Base-by-base conservation (phyloP, 2,888 invertebrate species). In the Camponotus fellah region DNA sequence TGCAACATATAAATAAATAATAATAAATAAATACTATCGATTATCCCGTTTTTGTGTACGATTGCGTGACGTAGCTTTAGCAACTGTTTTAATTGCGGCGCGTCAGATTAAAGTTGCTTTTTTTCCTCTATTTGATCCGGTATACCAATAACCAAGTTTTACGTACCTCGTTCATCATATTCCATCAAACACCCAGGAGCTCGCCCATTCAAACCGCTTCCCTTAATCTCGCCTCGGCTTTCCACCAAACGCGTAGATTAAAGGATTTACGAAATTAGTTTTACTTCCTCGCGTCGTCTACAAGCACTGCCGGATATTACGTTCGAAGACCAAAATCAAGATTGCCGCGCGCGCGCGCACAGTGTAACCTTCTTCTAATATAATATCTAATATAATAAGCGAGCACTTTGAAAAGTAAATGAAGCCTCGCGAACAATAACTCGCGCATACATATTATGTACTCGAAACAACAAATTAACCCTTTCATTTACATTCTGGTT, bases 101-200 rank as follows among this genome's bases (percentile, higher is more conserved):
- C 65, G 83, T 53, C 74, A 80, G 79, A 64, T 68, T 74, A 72
- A 86, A 82, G 68, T 83, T 79, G 58, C 69, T 72, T 82, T 76
- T 64, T 82, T 84, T 76, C 79, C 34, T 76, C 81, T 71, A 74
- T 82, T 87, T 82, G 82, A 87, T 88, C 91, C 84, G 82, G 76
- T 86, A 82, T 83, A 85, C 88, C 91, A 91, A 90, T 91, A 90
- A 91, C 86, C 82, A 84, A 89, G 89, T 88, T 91, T 90, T 84
- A 85, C 88, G 85, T 87, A 85, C 88, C 93, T 93, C 92, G 91
- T 93, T 90, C 93, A 93, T 93, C 93, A 93, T 93, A 91, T 92
- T 93, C 93, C 93, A 93, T 93, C 93, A 93, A 91, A 90, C 87
- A 86, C 88, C 91, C 87, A 80, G 88, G 86, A 85, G 85, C 87